Conservation (phyloP, 1,140 invertebrate species). For the Hypothenemus hampei region DNA sequence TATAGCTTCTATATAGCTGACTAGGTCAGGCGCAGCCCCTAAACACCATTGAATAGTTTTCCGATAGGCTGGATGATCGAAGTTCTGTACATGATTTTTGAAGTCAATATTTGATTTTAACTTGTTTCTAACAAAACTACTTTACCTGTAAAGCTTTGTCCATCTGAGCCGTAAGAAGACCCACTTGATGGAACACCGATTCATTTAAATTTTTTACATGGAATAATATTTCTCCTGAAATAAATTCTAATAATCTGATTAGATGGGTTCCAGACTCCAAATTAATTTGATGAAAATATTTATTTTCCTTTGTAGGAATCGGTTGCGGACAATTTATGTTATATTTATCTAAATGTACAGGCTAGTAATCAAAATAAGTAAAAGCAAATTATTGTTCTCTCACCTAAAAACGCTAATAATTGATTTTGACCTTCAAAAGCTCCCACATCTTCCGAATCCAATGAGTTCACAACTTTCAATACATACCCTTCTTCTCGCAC, state of each 20-base stretch:
- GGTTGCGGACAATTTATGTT: constrained; percentile 61
- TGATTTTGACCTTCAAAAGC: constrained; percentile 68
- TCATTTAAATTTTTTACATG: constrained; percentile 51
- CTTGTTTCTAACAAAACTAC: background rate
- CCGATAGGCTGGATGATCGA: constrained; percentile 64
- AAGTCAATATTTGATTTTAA: background rate
- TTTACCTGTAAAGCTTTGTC: constrained; percentile 61
- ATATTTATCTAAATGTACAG: constrained; percentile 39
- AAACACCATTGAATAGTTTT: constrained; percentile 70
- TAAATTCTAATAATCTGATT: constrained; percentile 67
- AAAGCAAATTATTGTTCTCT: background rate
- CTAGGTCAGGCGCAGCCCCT: constrained; percentile 59
- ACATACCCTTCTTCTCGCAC: constrained; percentile 59
- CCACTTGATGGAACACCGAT: constrained; percentile 63
- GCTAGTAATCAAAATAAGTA: background rate
- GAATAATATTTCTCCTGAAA: constrained; percentile 64
- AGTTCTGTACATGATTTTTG: constrained; percentile 54
- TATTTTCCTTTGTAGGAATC: constrained; percentile 58
- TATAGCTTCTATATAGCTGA: constrained; percentile 64
- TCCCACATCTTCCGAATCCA: constrained; percentile 64
- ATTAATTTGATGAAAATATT: constrained; percentile 57
- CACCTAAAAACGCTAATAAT: constrained; percentile 61
- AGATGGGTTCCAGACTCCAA: constrained; percentile 54
- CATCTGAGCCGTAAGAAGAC: constrained; percentile 62
- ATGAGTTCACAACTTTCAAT: constrained; percentile 74